These are phyloP conservation scores for Nephotettix cincticeps DNA, from an alignment of 1,140 invertebrate genomes.

Conservation along the genomic window DNA sequence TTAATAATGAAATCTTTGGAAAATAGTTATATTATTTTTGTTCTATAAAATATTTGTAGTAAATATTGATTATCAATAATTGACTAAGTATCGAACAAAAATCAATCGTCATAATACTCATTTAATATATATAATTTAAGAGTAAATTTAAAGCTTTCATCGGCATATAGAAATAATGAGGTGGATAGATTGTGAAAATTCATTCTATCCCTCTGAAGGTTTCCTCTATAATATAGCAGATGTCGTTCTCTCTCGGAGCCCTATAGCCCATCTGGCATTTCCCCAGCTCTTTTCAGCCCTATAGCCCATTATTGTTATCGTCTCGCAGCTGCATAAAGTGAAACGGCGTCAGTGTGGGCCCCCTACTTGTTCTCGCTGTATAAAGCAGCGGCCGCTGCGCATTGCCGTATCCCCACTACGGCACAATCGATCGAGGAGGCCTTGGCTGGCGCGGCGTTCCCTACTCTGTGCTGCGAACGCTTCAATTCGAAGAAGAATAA, in stretches of 20 bases:
- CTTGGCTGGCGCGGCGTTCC: conserved; percentile 2
- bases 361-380: conserved; percentile 42
- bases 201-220: conserved; percentile 26
- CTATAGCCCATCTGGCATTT: conserved; percentile 57
- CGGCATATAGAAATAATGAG: conserved; percentile 9
- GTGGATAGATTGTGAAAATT: conserved; percentile 16
- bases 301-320: conserved; percentile 58
- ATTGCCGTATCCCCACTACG: conserved; percentile 29
- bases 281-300: conserved; percentile 55
- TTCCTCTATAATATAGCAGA: conserved; percentile 32
- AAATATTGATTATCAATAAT: no score
- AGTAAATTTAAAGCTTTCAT: background rate
- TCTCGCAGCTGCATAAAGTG: conserved; percentile 58
- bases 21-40: no score
- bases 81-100: no score
- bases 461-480: conserved; percentile 13
- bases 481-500: conserved; percentile 30
- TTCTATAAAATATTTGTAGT: no score
- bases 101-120: no score
- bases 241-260: conserved; percentile 32
- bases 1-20: no score
- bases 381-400: conserved; percentile 27
- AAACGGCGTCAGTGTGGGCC: conserved; percentile 48
- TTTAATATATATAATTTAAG: no score
- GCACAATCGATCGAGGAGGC: conserved; percentile 27